Base-by-base conservation (phyloP, 2,113 vertebrate species). In the Thalassoma bifasciatum region DNA sequence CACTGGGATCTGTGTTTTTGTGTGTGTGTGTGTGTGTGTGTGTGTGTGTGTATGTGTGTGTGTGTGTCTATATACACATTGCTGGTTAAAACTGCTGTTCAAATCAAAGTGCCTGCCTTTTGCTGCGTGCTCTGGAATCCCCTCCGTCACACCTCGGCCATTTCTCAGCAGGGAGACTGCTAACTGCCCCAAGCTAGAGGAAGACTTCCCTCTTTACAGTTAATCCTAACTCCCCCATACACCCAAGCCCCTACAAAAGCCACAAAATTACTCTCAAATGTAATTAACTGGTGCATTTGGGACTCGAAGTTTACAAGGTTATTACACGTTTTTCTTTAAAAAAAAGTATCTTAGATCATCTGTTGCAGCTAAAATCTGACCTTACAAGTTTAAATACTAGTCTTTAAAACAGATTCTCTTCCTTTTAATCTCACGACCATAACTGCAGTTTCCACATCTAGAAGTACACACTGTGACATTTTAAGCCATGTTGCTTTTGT, bases 71-170 rank as follows among this genome's bases (percentile, higher is more conserved):
- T 66, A 64, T 74, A 23, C 65, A 30, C 54, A 44, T 66, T 72
- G 72, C 50, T 71, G 73, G 58, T 56, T 81, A 72, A 82, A 86
- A 86, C 77, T 85, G 81, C 74, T 86, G 73, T 85, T 83, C 81
- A 69, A 90, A 88, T 92, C 87, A 89, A 92, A 92, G 88, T 72
- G 66, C 68, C 62, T 88, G 87, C 89, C 92, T 92, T 94, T 93
- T 93, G 93, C 92, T 89, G 85, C 59, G 37, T 54, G 83, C 64
- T 85, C 83, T 90, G 85, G 88, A 90, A 90, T 90, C 84, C 75
- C 82, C 87, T 88, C 82, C 52, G 79, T 89, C 88, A 87, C 89
- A 88, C 84, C 84, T 90, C 75, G 57, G 77, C 71, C 72, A 47
- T 71, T 89, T 88, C 82, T 84, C 89, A 81, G 81, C 16, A 19